Evolutionary conservation across 2,797 vertebrate species (phyloP), one percentile per base, ranked within the genome.

Genomic region (Merluccius polli): DNA sequence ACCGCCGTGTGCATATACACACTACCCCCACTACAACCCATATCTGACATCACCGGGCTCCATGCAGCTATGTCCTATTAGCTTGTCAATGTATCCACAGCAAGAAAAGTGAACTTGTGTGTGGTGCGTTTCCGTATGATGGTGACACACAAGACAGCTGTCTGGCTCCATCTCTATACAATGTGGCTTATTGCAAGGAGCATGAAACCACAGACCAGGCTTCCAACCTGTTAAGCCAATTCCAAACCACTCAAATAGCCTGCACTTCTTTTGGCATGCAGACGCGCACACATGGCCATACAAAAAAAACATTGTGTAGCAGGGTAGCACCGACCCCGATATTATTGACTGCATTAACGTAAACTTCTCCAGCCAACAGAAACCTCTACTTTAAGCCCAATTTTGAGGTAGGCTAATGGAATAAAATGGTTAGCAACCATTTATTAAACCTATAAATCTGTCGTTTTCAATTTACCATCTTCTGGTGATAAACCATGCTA

Each of bases 291-390:
- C 24, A 44, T 41, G 73, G 16, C 63, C 13, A 52, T 65, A 65
- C 9, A 4, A 16, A 41, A 30, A 75, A 79, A 75, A 77, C 69
- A 63, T 63, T n/a, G 63, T 33, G 73, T 77, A 70, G 35, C 67
- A 41, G 38, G 38, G 11, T 41, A 41, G 38, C 38, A 41, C 38
- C n/a, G n/a, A n/a, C 33, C 33, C 3, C 33, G 81, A 80, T 71
- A 70, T 33, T 71, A 82, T 68, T 75, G 81, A 80, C 73, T 75
- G 18, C 73, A 71, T 18, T 77, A 72, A 31, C 74, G 77, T 79
- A 48, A 75, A 73, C 77, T 10, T 36, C 70, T 76, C 68, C 59
- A 68, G 78, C 78, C 52, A 29, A 75, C 75, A 69, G 78, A 77
- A 69, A 70, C 44, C 8, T 79, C 75, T 32, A 74, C 75, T 71